These are phyloP conservation scores for Lysiphlebus fabarum DNA, from an alignment of 1,140 invertebrate species.

Conservation along the genomic window DNA sequence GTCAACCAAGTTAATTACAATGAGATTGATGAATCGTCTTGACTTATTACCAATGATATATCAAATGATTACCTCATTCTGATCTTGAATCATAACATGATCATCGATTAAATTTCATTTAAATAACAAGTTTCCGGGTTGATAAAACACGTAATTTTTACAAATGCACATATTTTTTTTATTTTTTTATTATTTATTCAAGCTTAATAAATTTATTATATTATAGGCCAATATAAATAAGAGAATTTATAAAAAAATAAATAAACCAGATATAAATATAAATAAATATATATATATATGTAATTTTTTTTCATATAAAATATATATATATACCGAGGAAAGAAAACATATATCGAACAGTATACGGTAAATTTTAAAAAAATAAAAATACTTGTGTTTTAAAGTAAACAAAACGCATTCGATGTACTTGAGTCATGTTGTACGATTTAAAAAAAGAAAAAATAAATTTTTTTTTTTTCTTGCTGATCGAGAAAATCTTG, in stretches of 20 bases:
- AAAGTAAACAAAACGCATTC: conserved; percentile 6
- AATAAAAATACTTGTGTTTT: neutral
- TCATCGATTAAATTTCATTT: conserved; percentile 2
- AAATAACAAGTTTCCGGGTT: conserved; percentile 14
- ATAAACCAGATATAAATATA: too few species aligned
- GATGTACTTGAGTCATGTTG: neutral
- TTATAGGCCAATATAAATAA: too few species aligned
- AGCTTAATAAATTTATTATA: too few species aligned
- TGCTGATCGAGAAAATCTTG: conserved; percentile 44
- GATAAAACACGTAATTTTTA: conserved; percentile 1
- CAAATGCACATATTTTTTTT: too few species aligned
- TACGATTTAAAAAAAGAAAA: conserved; percentile 37
- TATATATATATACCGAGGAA: too few species aligned
- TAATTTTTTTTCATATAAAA: too few species aligned
- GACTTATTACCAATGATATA: neutral
- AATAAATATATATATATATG: too few species aligned
- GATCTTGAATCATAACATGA: conserved; percentile 10
- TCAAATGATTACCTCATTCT: conserved; percentile 10
- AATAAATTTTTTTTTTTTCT: conserved; percentile 32
- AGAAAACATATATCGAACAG: too few species aligned
- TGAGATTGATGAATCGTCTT: conserved; percentile 7
- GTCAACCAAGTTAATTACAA: neutral
- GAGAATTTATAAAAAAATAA: too few species aligned
- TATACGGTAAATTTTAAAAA: too few species aligned
- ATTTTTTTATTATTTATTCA: too few species aligned